phyloP scores from a whole-genome alignment of 2,888 invertebrate genomes.

The Drosophila longiperda region DNA sequence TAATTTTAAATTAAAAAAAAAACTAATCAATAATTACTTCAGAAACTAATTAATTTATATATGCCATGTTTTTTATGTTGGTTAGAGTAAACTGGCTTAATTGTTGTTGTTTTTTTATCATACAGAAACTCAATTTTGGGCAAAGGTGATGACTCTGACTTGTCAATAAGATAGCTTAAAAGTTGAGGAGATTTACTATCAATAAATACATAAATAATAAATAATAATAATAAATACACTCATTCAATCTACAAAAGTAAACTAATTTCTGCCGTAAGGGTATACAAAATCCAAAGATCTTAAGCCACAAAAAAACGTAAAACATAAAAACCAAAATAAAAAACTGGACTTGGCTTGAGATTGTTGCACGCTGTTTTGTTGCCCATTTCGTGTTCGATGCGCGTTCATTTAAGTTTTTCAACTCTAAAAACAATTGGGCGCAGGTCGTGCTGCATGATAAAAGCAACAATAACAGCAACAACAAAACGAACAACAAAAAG shows the following conservation, averaged over 20 bases:
- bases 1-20: too few relatives aligned
- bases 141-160: too few relatives aligned
- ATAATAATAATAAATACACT: background rate
- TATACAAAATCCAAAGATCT: slow-evolving; percentile 41
- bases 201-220: too few relatives aligned
- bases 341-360: slow-evolving; percentile 28
- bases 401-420: slow-evolving; percentile 72
- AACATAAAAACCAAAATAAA: slow-evolving; percentile 26
- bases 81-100: background rate
- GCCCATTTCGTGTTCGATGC: slow-evolving; percentile 77
- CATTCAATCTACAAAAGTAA: background rate
- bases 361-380: slow-evolving; percentile 18
- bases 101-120: too few relatives aligned
- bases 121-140: background rate
- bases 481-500: slow-evolving; percentile 22
- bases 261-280: background rate
- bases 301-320: slow-evolving; percentile 27
- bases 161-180: too few relatives aligned
- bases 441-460: slow-evolving; percentile 81
- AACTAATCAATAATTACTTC: background rate
- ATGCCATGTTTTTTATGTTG: background rate
- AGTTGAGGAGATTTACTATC: too few relatives aligned
- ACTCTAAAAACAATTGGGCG: slow-evolving; percentile 74
- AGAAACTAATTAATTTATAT: background rate
- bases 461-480: slow-evolving; percentile 34